phyloP scores from a whole-genome alignment of 2,113 vertebrate species.

The Callorhinus ursinus region DNA sequence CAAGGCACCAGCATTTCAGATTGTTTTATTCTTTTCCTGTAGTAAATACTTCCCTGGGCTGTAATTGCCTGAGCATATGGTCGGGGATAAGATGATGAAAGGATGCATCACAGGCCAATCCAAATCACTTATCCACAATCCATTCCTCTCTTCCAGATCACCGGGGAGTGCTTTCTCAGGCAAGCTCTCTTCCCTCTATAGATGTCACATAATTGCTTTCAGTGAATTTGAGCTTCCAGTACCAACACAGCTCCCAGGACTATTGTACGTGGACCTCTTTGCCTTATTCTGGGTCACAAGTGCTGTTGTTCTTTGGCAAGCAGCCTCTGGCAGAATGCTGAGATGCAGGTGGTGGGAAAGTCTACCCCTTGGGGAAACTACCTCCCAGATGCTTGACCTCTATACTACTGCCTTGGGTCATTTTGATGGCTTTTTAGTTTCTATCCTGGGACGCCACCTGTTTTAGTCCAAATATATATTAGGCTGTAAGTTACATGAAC shows the following conservation, averaged over 20 bases:
- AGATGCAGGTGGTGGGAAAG: fast-evolving
- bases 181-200: neutral
- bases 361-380: neutral
- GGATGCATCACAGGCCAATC: neutral
- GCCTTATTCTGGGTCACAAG: neutral
- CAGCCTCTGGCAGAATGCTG: neutral
- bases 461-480: neutral
- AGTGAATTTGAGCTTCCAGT: neutral
- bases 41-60: neutral
- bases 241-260: too few species aligned
- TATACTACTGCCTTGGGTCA: neutral
- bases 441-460: neutral
- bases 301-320: neutral
- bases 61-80: neutral
- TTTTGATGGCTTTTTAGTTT: neutral
- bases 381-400: neutral
- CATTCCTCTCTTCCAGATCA: neutral
- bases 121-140: neutral
- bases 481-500: neutral
- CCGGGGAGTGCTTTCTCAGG: neutral
- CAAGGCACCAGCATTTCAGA: neutral
- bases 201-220: neutral
- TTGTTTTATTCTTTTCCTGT: neutral
- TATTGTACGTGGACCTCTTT: fast-evolving
- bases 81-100: neutral